These are phyloP conservation scores for Fringilla coelebs DNA, from an alignment of 2,797 vertebrate species.

Conservation along the genomic window DNA sequence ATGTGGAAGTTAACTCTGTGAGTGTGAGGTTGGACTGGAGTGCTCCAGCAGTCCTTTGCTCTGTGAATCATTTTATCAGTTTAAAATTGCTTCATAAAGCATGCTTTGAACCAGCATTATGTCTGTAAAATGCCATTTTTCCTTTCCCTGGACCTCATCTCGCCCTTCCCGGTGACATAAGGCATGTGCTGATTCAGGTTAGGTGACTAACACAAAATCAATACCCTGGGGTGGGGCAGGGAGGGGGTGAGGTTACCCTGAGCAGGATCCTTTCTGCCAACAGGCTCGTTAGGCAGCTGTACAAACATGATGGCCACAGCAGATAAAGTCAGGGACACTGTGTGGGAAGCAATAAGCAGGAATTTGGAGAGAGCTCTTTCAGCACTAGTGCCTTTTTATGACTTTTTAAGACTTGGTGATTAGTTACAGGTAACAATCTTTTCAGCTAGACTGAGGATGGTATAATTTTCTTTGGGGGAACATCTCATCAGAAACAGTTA, in stretches of 20 bases:
- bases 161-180: neutral
- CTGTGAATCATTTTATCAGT: neutral
- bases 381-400: neutral
- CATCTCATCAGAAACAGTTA: neutral
- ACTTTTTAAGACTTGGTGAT: neutral
- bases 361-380: neutral
- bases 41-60: neutral
- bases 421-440: neutral
- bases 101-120: neutral
- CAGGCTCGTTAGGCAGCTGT: neutral
- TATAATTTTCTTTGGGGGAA: neutral
- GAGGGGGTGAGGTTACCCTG: neutral
- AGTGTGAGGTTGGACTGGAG: neutral
- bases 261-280: neutral
- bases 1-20: neutral
- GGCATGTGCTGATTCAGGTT: fast-evolving
- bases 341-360: neutral
- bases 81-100: neutral
- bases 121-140: neutral
- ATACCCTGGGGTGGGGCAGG: fast-evolving
- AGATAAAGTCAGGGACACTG: neutral
- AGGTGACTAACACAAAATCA: neutral
- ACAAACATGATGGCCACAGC: neutral
- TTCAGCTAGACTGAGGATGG: neutral
- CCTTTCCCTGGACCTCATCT: neutral